These are phyloP conservation scores for Melikaiella ostensackeni DNA, from an alignment of 2,888 invertebrate genomes.

Conservation along the genomic window DNA sequence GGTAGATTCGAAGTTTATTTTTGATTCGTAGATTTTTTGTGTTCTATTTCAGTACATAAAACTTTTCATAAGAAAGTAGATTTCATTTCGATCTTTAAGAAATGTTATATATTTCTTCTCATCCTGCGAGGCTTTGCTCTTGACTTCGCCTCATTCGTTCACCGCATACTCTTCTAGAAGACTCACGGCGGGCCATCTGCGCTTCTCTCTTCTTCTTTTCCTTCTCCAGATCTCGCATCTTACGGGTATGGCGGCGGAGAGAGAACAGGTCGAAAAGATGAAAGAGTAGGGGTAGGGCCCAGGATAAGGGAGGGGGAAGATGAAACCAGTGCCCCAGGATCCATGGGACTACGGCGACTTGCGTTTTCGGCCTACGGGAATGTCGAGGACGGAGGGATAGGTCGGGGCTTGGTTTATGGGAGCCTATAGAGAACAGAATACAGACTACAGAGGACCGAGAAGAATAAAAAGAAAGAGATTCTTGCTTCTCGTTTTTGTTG, in stretches of 20 bases:
- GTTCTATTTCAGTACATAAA: too few relatives aligned
- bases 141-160: neutral
- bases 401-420: conserved; percentile 64
- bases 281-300: conserved; percentile 40
- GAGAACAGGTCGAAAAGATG: conserved; percentile 42
- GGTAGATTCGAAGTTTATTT: too few relatives aligned
- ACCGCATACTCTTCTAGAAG: neutral
- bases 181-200: conserved; percentile 16
- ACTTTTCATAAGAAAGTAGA: too few relatives aligned
- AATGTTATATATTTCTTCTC: too few relatives aligned
- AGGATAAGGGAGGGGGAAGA: conserved; percentile 43
- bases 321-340: conserved; percentile 53
- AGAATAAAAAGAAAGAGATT: conserved; percentile 35
- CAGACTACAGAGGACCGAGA: neutral
- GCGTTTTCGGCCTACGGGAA: conserved; percentile 72
- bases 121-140: too few relatives aligned
- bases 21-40: too few relatives aligned
- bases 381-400: conserved; percentile 68
- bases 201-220: conserved; percentile 2
- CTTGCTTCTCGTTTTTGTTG: conserved; percentile 54
- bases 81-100: too few relatives aligned
- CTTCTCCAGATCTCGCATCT: conserved; percentile 19
- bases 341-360: conserved; percentile 59
- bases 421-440: conserved; percentile 12
- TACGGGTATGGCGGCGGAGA: conserved; percentile 41